Conservation (phyloP, 1,140 invertebrate species). For the Diorhabda sublineata region DNA sequence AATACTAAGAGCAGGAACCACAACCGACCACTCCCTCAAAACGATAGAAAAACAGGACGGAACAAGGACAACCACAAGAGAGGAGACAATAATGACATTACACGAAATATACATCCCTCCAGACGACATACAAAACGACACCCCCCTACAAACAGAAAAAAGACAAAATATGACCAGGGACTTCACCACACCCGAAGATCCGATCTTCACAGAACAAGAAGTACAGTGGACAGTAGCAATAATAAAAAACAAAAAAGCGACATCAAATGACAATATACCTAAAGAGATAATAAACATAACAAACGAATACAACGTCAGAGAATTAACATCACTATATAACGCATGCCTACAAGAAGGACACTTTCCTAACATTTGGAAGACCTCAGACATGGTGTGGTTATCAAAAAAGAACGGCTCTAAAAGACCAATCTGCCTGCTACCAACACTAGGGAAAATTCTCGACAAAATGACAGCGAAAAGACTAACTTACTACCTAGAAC, state of each 20-base stretch:
- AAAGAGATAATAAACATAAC: background rate
- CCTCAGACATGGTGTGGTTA: constrained; percentile 1
- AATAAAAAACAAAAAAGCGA: constrained; percentile 1
- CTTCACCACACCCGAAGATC: background rate
- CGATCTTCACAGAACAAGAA: background rate
- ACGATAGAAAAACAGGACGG: background rate
- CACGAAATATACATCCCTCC: background rate
- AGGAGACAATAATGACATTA: background rate
- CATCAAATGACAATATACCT: background rate
- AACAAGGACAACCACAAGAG: background rate
- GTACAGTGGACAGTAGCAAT: background rate
- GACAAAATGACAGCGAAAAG: background rate
- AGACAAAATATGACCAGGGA: background rate
- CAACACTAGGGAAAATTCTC: background rate
- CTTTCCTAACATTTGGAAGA: constrained; percentile 7
- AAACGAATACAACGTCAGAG: background rate
- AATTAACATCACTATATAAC: constrained; percentile 1
- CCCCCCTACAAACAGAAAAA: background rate
- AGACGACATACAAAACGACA: background rate
- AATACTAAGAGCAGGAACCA: background rate
- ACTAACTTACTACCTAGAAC: background rate
- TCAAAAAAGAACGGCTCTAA: background rate
- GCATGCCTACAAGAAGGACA: background rate
- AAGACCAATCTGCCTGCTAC: background rate
- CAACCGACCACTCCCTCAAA: background rate